These are phyloP conservation scores for Pammene fasciana DNA, from an alignment of 2,888 invertebrate species.

Conservation along the genomic window DNA sequence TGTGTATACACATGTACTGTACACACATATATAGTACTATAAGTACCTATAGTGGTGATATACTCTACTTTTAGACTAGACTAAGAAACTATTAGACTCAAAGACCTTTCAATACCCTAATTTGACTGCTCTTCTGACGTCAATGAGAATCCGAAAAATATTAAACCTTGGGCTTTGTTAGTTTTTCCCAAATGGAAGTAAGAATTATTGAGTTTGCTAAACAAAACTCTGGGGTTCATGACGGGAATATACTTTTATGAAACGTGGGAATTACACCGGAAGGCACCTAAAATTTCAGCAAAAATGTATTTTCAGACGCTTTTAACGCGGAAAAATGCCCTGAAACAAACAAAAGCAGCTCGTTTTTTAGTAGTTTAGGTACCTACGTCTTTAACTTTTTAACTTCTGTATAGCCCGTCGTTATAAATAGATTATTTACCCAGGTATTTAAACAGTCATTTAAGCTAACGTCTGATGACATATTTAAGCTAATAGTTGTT, in stretches of 20 bases:
- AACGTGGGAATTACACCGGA: constrained; percentile 26
- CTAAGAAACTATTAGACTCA: no score
- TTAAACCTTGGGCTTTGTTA: constrained; percentile 17
- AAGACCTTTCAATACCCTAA: no score
- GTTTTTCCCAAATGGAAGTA: constrained; percentile 28
- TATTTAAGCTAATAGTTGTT: no score
- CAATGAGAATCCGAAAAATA: not conserved
- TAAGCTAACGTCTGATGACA: no score
- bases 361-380: not conserved
- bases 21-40: no score
- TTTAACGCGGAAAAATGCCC: not conserved
- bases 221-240: constrained; percentile 34
- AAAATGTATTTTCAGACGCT: not conserved
- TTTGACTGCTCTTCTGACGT: no score
- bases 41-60: no score
- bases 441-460: no score
- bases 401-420: no score
- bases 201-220: constrained; percentile 36
- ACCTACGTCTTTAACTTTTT: not conserved
- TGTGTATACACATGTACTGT: no score
- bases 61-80: no score
- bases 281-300: constrained; percentile 11
- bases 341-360: not conserved
- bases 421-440: no score
- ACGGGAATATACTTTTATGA: constrained; percentile 32